Evolutionary conservation across 2,797 vertebrate genomes (phyloP).

Genomic region (Xenops minutus): DNA sequence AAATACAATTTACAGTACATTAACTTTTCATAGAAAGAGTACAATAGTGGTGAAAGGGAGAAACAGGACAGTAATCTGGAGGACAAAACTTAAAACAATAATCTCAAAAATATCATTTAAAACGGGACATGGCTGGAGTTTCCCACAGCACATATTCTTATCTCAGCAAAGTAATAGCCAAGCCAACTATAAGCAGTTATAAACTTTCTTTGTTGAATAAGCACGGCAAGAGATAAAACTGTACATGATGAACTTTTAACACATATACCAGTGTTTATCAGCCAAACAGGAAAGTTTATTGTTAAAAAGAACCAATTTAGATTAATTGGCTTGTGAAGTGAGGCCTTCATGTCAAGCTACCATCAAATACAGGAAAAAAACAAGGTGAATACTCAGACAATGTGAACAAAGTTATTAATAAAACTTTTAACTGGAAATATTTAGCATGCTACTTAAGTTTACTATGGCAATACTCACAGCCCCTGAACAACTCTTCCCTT

Average conservation of each 20-base stretch:
- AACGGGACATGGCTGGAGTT: not conserved
- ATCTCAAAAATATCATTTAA: not conserved
- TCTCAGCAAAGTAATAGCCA: not conserved
- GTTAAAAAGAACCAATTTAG: conserved; percentile 56
- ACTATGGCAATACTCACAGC: not conserved
- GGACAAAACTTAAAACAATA: not conserved
- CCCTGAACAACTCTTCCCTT: not conserved
- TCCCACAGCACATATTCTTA: not conserved
- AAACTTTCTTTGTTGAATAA: not conserved
- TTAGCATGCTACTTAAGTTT: not conserved
- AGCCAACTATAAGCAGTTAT: not conserved
- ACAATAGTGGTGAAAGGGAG: not conserved
- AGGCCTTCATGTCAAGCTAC: not conserved
- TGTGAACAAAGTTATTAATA: not conserved
- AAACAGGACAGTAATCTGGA: not conserved
- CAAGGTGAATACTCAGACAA: conserved; percentile 17
- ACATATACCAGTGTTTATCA: not conserved
- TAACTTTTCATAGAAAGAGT: not conserved
- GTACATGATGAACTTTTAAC: not conserved
- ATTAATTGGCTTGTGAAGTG: not conserved
- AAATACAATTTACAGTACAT: not conserved
- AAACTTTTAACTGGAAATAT: conserved; percentile 5
- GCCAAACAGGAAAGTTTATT: conserved; percentile 52
- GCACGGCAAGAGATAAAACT: not conserved
- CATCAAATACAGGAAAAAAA: conserved; percentile 48